Conservation (phyloP, 1,140 invertebrate species). For the Philaenus spumarius region DNA sequence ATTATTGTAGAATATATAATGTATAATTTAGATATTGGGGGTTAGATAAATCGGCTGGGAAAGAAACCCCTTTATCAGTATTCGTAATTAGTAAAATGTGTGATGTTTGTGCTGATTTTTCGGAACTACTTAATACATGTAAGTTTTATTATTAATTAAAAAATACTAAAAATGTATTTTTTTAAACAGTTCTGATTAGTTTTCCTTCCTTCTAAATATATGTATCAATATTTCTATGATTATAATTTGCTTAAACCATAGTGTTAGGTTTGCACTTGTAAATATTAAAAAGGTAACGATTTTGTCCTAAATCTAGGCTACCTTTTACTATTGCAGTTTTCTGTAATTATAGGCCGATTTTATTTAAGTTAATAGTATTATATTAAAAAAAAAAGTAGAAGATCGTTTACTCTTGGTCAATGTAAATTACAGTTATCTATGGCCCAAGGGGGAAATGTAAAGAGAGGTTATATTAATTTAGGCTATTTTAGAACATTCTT, state of each 20-base stretch:
- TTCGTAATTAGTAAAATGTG: slow-evolving; percentile 24
- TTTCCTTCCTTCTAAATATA: background rate
- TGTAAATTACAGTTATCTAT: no score
- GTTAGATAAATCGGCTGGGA: background rate
- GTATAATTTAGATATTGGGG: slow-evolving; percentile 9
- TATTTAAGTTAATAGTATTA: background rate
- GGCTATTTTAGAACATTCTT: no score
- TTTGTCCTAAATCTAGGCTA: background rate
- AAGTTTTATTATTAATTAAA: slow-evolving; percentile 18
- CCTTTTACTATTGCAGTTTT: background rate
- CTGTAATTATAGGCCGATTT: background rate
- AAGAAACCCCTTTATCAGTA: slow-evolving; percentile 3
- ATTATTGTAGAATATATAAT: background rate
- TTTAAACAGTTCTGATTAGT: background rate
- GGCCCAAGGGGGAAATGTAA: no score
- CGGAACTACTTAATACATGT: slow-evolving; percentile 29
- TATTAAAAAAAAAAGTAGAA: no score
- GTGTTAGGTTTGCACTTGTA: no score
- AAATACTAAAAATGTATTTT: background rate
- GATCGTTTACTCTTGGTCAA: no score
- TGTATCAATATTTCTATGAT: background rate
- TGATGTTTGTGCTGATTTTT: slow-evolving; percentile 32
- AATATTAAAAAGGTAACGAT: no score
- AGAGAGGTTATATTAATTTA: no score
- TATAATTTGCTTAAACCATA: background rate